Conservation (phyloP, 2,113 vertebrate species). For the Petrocephalus zakoni region DNA sequence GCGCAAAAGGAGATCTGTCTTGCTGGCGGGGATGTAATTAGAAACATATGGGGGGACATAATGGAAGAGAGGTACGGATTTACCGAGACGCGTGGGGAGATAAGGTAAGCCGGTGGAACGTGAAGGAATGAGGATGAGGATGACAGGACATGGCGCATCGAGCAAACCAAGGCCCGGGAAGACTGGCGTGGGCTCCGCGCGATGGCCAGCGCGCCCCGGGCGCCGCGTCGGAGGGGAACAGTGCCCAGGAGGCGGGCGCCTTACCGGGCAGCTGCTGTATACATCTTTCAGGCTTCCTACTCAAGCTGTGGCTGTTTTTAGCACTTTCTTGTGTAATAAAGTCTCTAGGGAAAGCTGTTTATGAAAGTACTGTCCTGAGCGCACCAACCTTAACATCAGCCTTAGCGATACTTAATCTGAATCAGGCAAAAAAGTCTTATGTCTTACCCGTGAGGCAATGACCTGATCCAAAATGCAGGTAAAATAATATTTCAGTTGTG, state of each 20-base stretch:
- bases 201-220: background rate
- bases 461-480: no score
- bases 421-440: no score
- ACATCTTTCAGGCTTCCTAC: no score
- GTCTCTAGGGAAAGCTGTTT: background rate
- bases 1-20: background rate
- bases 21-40: slow-evolving; percentile 13
- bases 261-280: no score
- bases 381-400: background rate
- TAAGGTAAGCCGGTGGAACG: background rate
- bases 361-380: background rate
- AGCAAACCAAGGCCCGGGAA: no score
- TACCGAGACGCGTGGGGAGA: background rate
- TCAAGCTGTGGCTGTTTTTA: no score
- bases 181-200: background rate
- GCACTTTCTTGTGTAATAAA: no score
- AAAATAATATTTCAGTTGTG: no score
- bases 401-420: no score
- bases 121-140: background rate
- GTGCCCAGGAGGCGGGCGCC: background rate
- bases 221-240: background rate
- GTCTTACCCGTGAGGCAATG: no score
- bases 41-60: background rate
- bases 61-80: background rate
- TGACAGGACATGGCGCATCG: background rate